phyloP scores from a whole-genome alignment of 1,140 invertebrate genomes.

The Antheraea pernyi region DNA sequence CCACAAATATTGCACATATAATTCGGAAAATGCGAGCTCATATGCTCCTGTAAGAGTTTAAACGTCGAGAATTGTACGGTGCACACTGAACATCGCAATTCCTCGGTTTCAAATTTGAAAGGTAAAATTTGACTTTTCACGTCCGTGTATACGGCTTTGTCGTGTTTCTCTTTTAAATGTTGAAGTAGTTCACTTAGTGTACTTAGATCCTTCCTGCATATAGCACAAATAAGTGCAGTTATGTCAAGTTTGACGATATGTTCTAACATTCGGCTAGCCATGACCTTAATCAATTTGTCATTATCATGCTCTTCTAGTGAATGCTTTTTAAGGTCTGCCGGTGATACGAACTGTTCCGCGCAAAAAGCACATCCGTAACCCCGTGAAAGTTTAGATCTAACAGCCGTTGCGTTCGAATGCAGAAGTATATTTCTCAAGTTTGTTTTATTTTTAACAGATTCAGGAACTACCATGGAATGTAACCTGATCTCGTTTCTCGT shows the following conservation, averaged over 20 bases:
- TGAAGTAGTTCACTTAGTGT: constrained; percentile 42
- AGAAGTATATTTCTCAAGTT: constrained; percentile 49
- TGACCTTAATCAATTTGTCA: constrained; percentile 44
- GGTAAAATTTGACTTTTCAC: constrained; percentile 48
- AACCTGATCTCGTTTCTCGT: not conserved
- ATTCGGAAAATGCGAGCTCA: constrained; percentile 63
- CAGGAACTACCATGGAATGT: not conserved
- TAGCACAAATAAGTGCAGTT: constrained; percentile 43
- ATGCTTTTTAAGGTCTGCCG: constrained; percentile 50
- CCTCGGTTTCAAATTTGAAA: constrained; percentile 56
- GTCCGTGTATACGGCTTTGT: constrained; percentile 42
- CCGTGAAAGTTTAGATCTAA: constrained; percentile 43
- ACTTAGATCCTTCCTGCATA: constrained; percentile 38
- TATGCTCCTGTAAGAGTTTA: constrained; percentile 65
- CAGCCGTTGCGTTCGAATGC: constrained; percentile 54
- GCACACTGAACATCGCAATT: constrained; percentile 61
- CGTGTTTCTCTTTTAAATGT: constrained; percentile 46
- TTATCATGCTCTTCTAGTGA: constrained; percentile 53
- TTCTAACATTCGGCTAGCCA: constrained; percentile 40
- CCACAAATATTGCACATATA: constrained; percentile 89
- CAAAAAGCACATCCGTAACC: constrained; percentile 61
- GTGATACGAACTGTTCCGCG: constrained; percentile 39
- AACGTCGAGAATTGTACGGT: constrained; percentile 56
- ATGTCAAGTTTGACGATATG: constrained; percentile 59
- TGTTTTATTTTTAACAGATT: constrained; percentile 43